phyloP scores from a whole-genome alignment of 2,797 vertebrate genomes.

The Thalassophryne amazonica region DNA sequence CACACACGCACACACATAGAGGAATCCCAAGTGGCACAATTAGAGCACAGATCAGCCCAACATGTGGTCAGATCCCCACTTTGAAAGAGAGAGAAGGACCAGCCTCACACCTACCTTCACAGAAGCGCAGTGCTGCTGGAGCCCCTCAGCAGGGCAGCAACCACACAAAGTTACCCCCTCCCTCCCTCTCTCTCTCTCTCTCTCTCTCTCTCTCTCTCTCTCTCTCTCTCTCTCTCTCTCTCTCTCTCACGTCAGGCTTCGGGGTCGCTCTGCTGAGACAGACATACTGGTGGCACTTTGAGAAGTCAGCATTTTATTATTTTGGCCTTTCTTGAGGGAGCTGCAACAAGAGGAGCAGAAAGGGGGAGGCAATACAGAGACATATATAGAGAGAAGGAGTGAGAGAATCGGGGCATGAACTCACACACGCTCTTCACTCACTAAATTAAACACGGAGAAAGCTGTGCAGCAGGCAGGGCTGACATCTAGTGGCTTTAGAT shows the following conservation, averaged over 20 bases:
- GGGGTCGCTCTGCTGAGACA: constrained; percentile 55
- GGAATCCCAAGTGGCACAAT: constrained; percentile 9
- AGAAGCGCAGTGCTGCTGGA: constrained; percentile 68
- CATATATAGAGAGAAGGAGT: not conserved
- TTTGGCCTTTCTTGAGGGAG: constrained; percentile 55
- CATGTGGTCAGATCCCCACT: not conserved
- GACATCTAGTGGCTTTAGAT: constrained; percentile 45
- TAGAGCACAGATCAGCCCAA: constrained; percentile 4
- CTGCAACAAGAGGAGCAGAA: not conserved
- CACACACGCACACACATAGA: not conserved
- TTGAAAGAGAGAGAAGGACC: constrained; percentile 18
- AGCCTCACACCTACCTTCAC: constrained; percentile 74
- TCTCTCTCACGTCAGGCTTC: constrained; percentile 25
- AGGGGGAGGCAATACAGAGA: not conserved
- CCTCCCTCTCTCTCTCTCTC: not conserved
- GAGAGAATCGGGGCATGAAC: constrained; percentile 15
- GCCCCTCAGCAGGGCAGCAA: constrained; percentile 55
- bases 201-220: not conserved
- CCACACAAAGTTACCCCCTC: constrained; percentile 39
- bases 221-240: not conserved
- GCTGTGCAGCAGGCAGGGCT: not conserved
- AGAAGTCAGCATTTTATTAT: constrained; percentile 73
- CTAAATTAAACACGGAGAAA: not conserved
- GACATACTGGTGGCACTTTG: constrained; percentile 53
- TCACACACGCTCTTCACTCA: constrained; percentile 11